These are phyloP conservation scores for Onchidella celtica DNA, from an alignment of 2,888 invertebrate genomes.

Conservation along the genomic window DNA sequence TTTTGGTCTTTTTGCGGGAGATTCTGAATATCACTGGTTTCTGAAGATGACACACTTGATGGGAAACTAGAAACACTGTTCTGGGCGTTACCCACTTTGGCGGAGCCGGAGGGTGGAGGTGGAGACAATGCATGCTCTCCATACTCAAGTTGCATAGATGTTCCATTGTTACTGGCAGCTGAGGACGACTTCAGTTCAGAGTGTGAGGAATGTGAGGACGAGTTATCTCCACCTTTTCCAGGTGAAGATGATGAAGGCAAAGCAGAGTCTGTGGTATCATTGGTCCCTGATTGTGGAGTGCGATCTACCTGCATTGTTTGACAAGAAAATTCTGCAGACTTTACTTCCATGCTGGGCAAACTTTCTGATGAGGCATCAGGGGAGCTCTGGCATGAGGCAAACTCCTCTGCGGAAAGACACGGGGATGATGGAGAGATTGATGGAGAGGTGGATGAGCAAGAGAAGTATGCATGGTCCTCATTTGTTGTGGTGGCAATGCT, in stretches of 20 bases:
- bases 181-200: neutral
- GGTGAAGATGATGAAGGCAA: too few relatives aligned
- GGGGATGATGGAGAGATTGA: conserved; percentile 23
- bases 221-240: too few relatives aligned
- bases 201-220: conserved; percentile 17
- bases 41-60: too few relatives aligned
- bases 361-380: neutral
- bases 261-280: neutral
- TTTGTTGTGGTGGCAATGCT: conserved; percentile 18
- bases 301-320: too few relatives aligned
- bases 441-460: conserved; percentile 41
- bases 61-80: too few relatives aligned
- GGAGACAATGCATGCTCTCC: neutral
- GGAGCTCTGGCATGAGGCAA: conserved; percentile 18
- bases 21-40: too few relatives aligned
- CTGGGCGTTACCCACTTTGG: too few relatives aligned
- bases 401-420: conserved; percentile 27
- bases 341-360: too few relatives aligned
- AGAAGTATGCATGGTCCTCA: conserved; percentile 47
- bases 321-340: too few relatives aligned
- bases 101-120: neutral
- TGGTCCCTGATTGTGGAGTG: neutral
- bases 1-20: too few relatives aligned
- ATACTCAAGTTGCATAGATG: conserved; percentile 23
- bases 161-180: neutral